Base-by-base conservation (phyloP, 2,797 vertebrate genomes). In the Phyllotis vaccarum region DNA sequence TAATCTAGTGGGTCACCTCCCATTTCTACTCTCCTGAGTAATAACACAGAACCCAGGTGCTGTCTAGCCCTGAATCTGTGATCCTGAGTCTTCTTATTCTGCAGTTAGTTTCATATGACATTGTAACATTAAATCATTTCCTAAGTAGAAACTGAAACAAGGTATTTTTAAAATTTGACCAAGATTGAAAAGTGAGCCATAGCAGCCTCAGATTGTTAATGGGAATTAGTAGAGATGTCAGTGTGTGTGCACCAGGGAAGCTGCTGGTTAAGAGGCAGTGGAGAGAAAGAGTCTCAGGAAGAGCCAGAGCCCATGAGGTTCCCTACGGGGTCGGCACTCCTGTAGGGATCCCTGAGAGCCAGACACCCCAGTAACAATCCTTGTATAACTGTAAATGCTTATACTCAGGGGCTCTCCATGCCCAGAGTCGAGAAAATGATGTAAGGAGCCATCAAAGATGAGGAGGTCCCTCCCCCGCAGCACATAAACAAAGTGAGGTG, bases 401-500 rank as follows among this genome's bases (percentile, higher is more conserved):
- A 34, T 27, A 22, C 81, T 78, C 40, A 92, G 89, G 40, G 79
- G 46, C 8, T 1, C 81, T 92, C 68, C 31, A 0, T 11, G n/a
- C 58, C 17, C 52, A n/a, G 54, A 6, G 68, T 31, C 43, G 68
- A 68, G 90, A 95, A 46, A 24, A 58, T 49, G 93, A 95, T 68
- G 94, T 49, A 76, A 97, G 94, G 86, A 78, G 82, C 29, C 86
- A 78, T 96, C 95, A 81, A 87, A 66, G n/a, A 27, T 95, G 86
- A 92, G 8, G 93, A 89, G 93, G 46, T 22, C 81, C 82, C n/a
- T 95, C 82, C 86, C 64, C 40, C 46, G 64, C 34, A 95, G 86
- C 95, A 92, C 92, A 96, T 97, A 95, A 97, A 97, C 97, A 98
- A 98, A 95, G 96, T 95, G 97, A 97, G 94, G 58, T 22, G 52